Evolutionary conservation across 2,888 invertebrate species (phyloP), one percentile per base, ranked within the genome.

Genomic region (Pemphredon lugubris): DNA sequence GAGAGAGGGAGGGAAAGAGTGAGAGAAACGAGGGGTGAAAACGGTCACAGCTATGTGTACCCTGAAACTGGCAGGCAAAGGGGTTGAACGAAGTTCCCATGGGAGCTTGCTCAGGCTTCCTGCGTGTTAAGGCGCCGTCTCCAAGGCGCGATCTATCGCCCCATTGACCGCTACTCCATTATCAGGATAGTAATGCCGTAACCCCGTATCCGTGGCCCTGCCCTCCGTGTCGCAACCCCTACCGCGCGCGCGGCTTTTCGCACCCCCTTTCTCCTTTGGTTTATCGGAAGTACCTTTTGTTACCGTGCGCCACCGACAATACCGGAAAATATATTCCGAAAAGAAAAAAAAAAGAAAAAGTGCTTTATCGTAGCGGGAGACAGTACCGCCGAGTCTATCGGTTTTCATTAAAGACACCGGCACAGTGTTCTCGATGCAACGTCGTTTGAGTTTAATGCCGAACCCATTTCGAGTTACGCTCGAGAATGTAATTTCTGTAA

Each of bases 101-200:
- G 83, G 70, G 84, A 84, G 75, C 80, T 77, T 67, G 74, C 75
- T 74, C 65, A 75, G 79, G 74, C 76, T 77, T 77, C 77, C 63
- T 76, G 72, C 73, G 78, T 70, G 82, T 78, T 83, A 74, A 75
- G 55, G 74, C 75, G 67, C 69, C 77, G 77, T 81, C 77, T 79
- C 74, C 76, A 61, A 68, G 76, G 73, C 74, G 75, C 83, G 82
- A 85, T 85, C 86, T 82, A 86, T 86, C 84, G 82, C 79, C 79
- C 83, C 84, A 86, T 86, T 86, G 87, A 86, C 86, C 86, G 82
- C 84, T 79, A 83, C 85, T 87, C 86, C 84, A 86, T 87, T 88
- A 85, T 87, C 86, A 78, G 83, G 80, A 81, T 83, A 83, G 85
- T 85, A 85, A 84, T 81, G 79, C 77, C 79, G 83, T 83, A 83